Evolutionary conservation across 2,113 vertebrate species (phyloP), one percentile per base, ranked within the genome.

Genomic region (Dasyprocta punctata): DNA sequence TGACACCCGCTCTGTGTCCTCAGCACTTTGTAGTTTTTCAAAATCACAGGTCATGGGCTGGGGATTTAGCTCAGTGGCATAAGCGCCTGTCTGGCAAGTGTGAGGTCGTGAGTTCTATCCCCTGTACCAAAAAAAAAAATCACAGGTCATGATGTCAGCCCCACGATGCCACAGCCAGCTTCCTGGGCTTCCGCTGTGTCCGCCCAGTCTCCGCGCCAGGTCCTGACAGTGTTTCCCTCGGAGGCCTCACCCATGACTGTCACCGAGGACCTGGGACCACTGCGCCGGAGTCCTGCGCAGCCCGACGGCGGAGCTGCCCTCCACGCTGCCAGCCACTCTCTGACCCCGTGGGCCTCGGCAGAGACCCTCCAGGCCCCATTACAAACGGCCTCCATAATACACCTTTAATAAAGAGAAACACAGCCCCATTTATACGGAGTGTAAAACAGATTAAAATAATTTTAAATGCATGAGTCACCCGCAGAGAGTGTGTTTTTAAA

Each of bases 391-490:
- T 81, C 86, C 96, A 90, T 92, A 97, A 96, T 90, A 73, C 36
- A 54, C 52, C 89, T 96, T 96, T 98, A 96, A 85, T 88, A 85
- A 92, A 95, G 78, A 92, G 95, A 96, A 97, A 98, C 94, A 96
- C 89, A 52, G 95, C 63, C 63, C 97, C 94, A 94, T 94, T 98
- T 95, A 96, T 89, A 95, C 77, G 90, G 87, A 54, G 65, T 73
- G 71, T 95, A 96, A 96, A 96, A 96, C 78, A 94, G 92, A 97
- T 95, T 96, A 90, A 98, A 95, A 96, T 97, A 90, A 97, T 96
- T 94, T 96, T 88, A 95, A 96, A 85, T 90, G 92, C 30, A 92
- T 96, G 97, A 98, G 90, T 98, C 96, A 97, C 77, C 87, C 95
- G 90, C 41, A 73, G 65, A 84, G 61, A 85, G 88, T 47, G 56